Conservation (phyloP, 2,888 invertebrate genomes). For the Nomada ruficornis region DNA sequence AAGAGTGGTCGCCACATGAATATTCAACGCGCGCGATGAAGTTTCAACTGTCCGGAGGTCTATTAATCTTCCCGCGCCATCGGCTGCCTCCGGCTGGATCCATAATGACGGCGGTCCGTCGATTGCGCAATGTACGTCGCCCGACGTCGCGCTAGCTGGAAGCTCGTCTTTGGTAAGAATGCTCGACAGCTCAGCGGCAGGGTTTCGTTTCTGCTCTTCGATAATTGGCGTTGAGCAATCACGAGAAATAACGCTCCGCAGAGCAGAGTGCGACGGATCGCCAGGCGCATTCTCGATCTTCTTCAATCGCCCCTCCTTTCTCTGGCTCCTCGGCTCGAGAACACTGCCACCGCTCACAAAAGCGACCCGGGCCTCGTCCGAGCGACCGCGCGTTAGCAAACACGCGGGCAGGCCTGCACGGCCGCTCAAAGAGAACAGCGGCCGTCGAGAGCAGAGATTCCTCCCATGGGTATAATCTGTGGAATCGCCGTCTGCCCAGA, state of each 20-base stretch:
- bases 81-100: conserved; percentile 43
- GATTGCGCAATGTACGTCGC: conserved; percentile 41
- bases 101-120: conserved; percentile 60
- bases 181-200: neutral
- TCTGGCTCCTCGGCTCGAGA: no score
- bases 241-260: no score
- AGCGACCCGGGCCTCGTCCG: neutral
- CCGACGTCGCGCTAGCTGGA: conserved; percentile 25
- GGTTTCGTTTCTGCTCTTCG: neutral
- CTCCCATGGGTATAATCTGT: conserved; percentile 74
- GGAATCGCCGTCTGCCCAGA: conserved; percentile 58
- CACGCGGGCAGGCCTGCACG: conserved; percentile 6
- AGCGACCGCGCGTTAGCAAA: neutral
- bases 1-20: conserved; percentile 42
- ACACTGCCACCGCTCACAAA: neutral
- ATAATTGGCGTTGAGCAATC: neutral
- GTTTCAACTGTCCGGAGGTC: conserved; percentile 60
- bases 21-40: conserved; percentile 60
- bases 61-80: conserved; percentile 63
- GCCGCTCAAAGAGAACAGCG: conserved; percentile 30
- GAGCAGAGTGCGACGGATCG: no score
- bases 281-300: neutral
- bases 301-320: no score
- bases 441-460: conserved; percentile 62
- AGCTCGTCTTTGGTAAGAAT: conserved; percentile 15